phyloP scores from a whole-genome alignment of 1,140 invertebrate species.

The Adoxophyes honmai region DNA sequence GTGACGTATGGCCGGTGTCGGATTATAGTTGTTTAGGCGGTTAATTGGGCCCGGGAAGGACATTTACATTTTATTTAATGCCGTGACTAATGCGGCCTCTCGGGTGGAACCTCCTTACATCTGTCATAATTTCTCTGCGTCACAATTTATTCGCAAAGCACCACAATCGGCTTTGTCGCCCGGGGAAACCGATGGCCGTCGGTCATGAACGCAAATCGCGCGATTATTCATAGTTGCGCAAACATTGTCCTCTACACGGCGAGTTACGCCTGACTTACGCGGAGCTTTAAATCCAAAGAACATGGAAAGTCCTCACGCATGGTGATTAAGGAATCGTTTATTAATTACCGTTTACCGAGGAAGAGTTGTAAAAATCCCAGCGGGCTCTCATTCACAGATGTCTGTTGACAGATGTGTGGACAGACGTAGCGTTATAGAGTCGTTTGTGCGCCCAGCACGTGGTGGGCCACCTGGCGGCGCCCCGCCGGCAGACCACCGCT shows the following conservation, averaged over 20 bases:
- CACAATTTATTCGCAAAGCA: slow-evolving; percentile 65
- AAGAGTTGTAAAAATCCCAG: slow-evolving; percentile 58
- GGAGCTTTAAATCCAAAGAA: slow-evolving; percentile 41
- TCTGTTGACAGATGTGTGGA: slow-evolving; percentile 40
- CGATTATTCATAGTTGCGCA: slow-evolving; percentile 51
- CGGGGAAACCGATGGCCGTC: slow-evolving; percentile 38
- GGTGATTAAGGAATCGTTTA: slow-evolving; percentile 56
- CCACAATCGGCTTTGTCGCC: slow-evolving; percentile 63
- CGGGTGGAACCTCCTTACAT: slow-evolving; percentile 49
- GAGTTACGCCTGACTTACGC: slow-evolving; percentile 32
- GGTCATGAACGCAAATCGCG: slow-evolving; percentile 45
- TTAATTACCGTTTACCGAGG: slow-evolving; percentile 44
- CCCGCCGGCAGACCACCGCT: slow-evolving; percentile 42
- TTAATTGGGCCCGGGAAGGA: slow-evolving; percentile 50
- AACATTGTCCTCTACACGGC: slow-evolving; percentile 39
- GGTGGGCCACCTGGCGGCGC: slow-evolving; percentile 49
- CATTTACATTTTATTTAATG: slow-evolving; percentile 62
- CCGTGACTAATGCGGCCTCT: slow-evolving; percentile 57
- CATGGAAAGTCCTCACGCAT: slow-evolving; percentile 32
- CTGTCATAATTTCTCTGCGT: slow-evolving; percentile 77
- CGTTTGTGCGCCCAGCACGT: slow-evolving; percentile 43
- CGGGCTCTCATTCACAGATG: slow-evolving; percentile 46
- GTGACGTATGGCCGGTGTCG: slow-evolving; percentile 29
- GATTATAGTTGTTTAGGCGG: slow-evolving; percentile 46
- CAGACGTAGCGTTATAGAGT: slow-evolving; percentile 37